These are phyloP conservation scores for Listronotus oregonensis DNA, from an alignment of 1,140 invertebrate genomes.

Conservation along the genomic window DNA sequence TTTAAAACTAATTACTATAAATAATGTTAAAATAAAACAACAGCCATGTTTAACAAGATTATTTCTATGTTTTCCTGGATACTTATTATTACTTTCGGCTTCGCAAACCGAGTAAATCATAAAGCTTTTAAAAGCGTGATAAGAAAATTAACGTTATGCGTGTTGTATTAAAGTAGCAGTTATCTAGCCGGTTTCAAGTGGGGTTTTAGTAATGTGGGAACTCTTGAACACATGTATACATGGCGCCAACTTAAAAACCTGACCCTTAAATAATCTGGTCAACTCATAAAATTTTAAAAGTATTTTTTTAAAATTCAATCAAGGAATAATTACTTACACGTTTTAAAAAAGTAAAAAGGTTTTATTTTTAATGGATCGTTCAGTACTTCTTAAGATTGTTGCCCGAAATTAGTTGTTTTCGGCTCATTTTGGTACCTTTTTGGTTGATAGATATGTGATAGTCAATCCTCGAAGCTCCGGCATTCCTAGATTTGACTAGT, in stretches of 20 bases:
- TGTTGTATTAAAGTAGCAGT: slow-evolving; percentile 39
- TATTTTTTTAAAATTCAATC: slow-evolving; percentile 5
- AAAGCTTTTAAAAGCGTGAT: slow-evolving; percentile 37
- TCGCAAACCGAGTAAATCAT: slow-evolving; percentile 21
- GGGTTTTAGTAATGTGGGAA: slow-evolving; percentile 41
- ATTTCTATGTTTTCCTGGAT: no score
- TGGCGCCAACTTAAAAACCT: slow-evolving; percentile 40
- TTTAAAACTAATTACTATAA: no score
- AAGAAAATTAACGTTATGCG: slow-evolving; percentile 35
- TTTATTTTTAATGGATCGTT: not conserved
- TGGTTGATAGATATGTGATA: no score
- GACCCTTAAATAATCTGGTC: slow-evolving; percentile 27
- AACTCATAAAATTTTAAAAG: slow-evolving; percentile 28
- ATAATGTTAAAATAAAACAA: no score
- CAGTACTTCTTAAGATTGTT: no score
- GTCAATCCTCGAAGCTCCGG: no score
- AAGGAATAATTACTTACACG: not conserved
- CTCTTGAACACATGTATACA: slow-evolving; percentile 37
- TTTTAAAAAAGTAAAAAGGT: not conserved
- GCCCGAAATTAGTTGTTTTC: no score
- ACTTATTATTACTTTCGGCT: no score
- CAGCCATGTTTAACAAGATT: no score
- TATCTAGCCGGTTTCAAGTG: slow-evolving; percentile 44
- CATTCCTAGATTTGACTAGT: no score
- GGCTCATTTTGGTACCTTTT: no score